A percentile compares a stretch with the other conserved stretches of the same genome.
phyloP scores from a whole-genome alignment of 2,113 vertebrate genomes.

The Mustela nigripes region DNA sequence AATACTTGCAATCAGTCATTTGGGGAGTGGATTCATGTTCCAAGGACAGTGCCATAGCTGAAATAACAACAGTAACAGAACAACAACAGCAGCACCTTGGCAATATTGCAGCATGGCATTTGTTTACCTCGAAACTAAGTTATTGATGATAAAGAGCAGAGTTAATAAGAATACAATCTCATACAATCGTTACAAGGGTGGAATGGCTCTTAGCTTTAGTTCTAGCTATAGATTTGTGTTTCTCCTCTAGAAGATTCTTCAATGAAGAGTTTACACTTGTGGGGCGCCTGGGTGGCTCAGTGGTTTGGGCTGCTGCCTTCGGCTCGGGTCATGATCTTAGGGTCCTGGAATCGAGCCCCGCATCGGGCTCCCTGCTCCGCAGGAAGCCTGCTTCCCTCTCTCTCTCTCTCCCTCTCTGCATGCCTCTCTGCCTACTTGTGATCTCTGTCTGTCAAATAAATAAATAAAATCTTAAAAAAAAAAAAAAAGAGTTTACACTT shows the following conservation, averaged over 20 bases:
- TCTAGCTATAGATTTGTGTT: not conserved
- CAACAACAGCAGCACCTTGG: not conserved
- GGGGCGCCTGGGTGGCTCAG: no score
- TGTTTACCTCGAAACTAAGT: not conserved
- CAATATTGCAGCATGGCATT: not conserved
- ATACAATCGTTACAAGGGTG: not conserved
- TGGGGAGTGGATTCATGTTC: slow-evolving; percentile 65
- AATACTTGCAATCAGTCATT: slow-evolving; percentile 76
- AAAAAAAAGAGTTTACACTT: not conserved
- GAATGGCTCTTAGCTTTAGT: not conserved
- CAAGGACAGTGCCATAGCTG: slow-evolving; percentile 82
- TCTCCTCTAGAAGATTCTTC: not conserved
- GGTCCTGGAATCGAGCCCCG: no score
- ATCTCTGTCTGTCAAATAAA: no score
- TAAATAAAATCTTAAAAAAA: no score
- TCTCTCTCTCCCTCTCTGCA: no score
- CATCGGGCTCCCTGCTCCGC: no score
- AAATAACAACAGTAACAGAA: slow-evolving; percentile 57
- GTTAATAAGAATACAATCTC: not conserved
- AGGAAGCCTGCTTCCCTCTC: no score
- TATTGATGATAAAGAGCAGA: not conserved
- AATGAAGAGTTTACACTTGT: not conserved
- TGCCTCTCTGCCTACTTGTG: no score
- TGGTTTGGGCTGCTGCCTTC: no score
- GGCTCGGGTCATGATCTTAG: no score